Conservation (phyloP, 2,113 vertebrate species). For the Ceratotherium simum region DNA sequence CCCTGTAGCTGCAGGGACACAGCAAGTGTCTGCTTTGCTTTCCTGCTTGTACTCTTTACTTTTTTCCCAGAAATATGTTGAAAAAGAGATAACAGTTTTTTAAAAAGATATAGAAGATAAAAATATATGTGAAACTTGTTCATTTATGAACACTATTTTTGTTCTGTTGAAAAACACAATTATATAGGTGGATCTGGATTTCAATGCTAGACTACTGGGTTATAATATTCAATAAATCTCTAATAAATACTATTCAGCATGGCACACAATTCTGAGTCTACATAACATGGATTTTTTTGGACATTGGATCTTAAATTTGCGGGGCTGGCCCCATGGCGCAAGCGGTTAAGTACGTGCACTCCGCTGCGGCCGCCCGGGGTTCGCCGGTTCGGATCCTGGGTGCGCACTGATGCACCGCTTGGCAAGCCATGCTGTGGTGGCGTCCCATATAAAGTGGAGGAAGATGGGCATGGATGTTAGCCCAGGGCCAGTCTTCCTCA, state of each 20-base stretch:
- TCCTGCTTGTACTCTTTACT: neutral
- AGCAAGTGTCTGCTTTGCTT: neutral
- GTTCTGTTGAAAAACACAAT: neutral
- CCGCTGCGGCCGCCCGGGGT: too few species aligned
- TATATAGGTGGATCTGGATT: neutral
- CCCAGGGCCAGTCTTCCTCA: too few species aligned
- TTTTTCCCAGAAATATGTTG: neutral
- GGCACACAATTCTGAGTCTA: neutral
- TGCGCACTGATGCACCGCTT: too few species aligned
- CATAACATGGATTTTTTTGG: neutral
- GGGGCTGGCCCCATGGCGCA: too few species aligned
- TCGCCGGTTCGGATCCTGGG: too few species aligned
- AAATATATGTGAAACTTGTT: conserved; percentile 26
- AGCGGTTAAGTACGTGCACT: too few species aligned
- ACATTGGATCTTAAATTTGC: neutral
- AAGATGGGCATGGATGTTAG: too few species aligned
- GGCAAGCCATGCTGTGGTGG: too few species aligned
- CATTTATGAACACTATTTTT: neutral
- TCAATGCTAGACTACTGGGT: neutral
- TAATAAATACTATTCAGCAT: neutral
- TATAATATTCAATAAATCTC: neutral
- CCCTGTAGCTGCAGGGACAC: neutral
- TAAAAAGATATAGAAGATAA: neutral
- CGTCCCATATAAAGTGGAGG: too few species aligned
- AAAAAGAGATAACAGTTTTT: neutral